Base-by-base conservation (phyloP, 2,797 vertebrate species). In the Sitta carolinensis region DNA sequence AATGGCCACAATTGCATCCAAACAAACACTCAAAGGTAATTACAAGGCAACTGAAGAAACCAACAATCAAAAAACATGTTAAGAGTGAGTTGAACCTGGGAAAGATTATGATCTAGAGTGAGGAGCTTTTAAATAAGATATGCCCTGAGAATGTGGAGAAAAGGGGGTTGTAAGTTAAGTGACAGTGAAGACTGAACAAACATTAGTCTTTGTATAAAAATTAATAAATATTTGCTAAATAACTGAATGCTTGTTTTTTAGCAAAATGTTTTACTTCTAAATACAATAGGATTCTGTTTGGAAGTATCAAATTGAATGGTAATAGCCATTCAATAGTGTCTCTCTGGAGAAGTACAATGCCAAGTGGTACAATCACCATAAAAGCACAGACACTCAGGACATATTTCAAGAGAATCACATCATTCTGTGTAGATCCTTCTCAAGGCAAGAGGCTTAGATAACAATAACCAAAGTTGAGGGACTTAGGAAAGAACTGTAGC, bases 181-280 rank as follows among this genome's bases (percentile, higher is more conserved):
- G 26, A 48, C 15, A 78, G 5, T 19, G 21, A 73, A 80, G 13
- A 58, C 34, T 69, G 25, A 73, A 70, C 1, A 48, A 91, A 52
- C 0, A 1, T 32, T 38, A 68, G 12, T 38, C 9, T 80, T 74
- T 70, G 21, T 16, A 78, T 45, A 77, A 87, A 87, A 70, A 42
- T 17, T 1, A 68, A 42, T 7, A 55, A 3, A 11, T 51, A 63
- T 58, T 80, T 85, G 2, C 8, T 51, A 69, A 72, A 47, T 22
- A 87, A 50, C 5, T 67, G 5, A 0, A 1, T 21, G 2, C 7
- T 61, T 5, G 0, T 1, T 38, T 89, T 43, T 67, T 61, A 79
- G 18, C 4, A 62, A 82, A 84, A 42, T 5, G 1, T 40, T 78
- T 89, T 77, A 21, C 30, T 59, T 92, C 12, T 68, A 63, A 45